phyloP scores from a whole-genome alignment of 2,113 vertebrate genomes.

The Phylloscopus whistleri region DNA sequence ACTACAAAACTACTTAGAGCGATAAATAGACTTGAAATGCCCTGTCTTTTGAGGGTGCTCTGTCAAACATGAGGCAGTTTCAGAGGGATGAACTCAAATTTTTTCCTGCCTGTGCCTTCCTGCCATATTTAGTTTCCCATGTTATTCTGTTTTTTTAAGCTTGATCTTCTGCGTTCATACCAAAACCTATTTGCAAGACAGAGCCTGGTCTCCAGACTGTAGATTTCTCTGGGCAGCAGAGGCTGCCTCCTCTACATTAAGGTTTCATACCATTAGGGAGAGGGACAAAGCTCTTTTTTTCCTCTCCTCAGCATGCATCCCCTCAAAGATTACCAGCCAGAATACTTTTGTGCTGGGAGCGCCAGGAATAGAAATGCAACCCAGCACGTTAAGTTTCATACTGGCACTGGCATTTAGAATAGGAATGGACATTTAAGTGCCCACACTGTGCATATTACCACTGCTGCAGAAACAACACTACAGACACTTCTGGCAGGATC shows the following conservation, averaged over 20 bases:
- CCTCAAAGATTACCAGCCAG: slow-evolving; percentile 9
- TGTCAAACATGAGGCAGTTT: not conserved
- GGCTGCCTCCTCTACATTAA: not conserved
- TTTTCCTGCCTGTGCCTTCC: not conserved
- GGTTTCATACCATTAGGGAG: not conserved
- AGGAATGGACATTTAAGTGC: not conserved
- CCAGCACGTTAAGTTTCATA: not conserved
- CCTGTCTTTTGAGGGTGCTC: not conserved
- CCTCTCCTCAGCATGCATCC: not conserved
- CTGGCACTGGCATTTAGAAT: not conserved
- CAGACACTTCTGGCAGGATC: not conserved
- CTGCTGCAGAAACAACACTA: not conserved
- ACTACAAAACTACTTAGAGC: not conserved
- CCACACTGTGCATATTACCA: slow-evolving; percentile 7
- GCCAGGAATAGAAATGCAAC: not conserved
- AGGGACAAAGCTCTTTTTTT: not conserved
- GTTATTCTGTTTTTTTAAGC: not conserved
- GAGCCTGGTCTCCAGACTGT: not conserved
- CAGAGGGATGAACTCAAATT: not conserved
- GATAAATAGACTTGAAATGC: rapidly evolving
- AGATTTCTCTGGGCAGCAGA: not conserved
- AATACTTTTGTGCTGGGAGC: not conserved
- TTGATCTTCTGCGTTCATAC: not conserved
- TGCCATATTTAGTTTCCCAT: not conserved
- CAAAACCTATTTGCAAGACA: not conserved